A percentile compares a stretch with the other conserved stretches of the same genome.
Conservation (phyloP, 1,140 invertebrate species). For the Apis cerana region DNA sequence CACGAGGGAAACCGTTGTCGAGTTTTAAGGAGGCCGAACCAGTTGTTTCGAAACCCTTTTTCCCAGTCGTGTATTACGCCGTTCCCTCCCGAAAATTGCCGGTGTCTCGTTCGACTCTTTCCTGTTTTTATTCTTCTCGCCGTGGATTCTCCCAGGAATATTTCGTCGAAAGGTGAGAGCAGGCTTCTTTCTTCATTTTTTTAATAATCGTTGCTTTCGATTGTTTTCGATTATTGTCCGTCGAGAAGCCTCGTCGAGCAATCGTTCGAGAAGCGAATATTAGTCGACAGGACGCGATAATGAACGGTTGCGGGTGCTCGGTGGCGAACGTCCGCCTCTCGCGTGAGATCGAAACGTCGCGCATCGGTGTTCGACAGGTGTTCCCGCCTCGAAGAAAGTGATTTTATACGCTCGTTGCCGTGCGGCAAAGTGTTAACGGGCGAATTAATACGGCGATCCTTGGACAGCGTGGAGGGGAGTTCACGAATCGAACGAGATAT, state of each 20-base stretch:
- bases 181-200: too few relatives aligned
- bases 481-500: too few relatives aligned
- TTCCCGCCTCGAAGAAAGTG: constrained; percentile 61
- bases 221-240: too few relatives aligned
- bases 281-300: too few relatives aligned
- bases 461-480: too few relatives aligned
- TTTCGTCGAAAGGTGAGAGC: too few relatives aligned
- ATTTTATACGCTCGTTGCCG: constrained; percentile 61
- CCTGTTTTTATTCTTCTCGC: too few relatives aligned
- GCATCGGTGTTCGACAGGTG: constrained; percentile 61
- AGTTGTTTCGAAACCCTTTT: constrained; percentile 25
- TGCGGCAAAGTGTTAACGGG: constrained; percentile 62
- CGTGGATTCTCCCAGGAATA: too few relatives aligned
- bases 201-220: too few relatives aligned
- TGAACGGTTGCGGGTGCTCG: constrained; percentile 36
- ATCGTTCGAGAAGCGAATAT: too few relatives aligned
- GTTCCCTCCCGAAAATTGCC: background rate
- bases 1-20: constrained; percentile 57
- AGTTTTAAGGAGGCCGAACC: constrained; percentile 52
- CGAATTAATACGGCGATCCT: constrained; percentile 68
- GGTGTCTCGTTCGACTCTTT: too few relatives aligned
- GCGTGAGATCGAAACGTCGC: constrained; percentile 55
- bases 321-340: constrained; percentile 43
- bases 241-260: too few relatives aligned
- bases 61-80: constrained; percentile 35